A percentile compares a stretch with the other conserved stretches of the same genome.
These are phyloP conservation scores for Ceratina australensis DNA, from an alignment of 1,140 invertebrate genomes.

Conservation along the genomic window DNA sequence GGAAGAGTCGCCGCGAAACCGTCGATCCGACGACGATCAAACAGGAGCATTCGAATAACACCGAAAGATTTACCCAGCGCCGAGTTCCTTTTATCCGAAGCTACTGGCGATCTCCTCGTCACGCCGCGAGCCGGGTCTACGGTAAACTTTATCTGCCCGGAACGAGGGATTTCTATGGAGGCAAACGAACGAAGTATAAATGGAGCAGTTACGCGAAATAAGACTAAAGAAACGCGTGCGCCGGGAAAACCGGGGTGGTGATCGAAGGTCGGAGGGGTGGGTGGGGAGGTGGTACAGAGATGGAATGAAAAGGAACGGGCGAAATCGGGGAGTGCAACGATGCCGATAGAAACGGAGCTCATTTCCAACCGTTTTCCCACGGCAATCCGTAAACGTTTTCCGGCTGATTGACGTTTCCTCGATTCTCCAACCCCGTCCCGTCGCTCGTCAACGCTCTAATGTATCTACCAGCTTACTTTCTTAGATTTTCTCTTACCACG, in stretches of 20 bases:
- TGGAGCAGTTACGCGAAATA: conserved; percentile 9
- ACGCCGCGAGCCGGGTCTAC: too few relatives aligned
- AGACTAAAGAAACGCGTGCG: conserved; percentile 3
- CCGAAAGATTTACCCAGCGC: not conserved
- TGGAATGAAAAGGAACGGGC: not conserved
- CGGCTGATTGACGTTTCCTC: conserved; percentile 35
- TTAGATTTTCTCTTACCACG: too few relatives aligned
- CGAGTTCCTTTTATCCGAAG: not conserved
- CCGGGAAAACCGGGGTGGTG: too few relatives aligned
- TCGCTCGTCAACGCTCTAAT: not conserved
- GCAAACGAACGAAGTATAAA: conserved; percentile 28
- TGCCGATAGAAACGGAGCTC: conserved; percentile 37
- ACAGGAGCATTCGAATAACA: conserved; percentile 7
- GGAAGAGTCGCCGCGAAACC: not conserved
- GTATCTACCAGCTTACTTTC: not conserved
- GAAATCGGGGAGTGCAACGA: conserved; percentile 25
- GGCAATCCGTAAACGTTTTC: conserved; percentile 35
- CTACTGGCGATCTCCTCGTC: not conserved
- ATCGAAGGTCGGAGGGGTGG: not conserved
- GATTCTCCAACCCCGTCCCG: conserved; percentile 12
- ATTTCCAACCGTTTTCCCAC: conserved; percentile 30
- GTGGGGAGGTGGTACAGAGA: not conserved
- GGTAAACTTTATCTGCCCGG: conserved; percentile 5
- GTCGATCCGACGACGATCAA: not conserved
- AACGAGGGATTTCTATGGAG: conserved; percentile 14